Base-by-base conservation (phyloP, 2,888 invertebrate species). In the Brachynemurus nebulosus region DNA sequence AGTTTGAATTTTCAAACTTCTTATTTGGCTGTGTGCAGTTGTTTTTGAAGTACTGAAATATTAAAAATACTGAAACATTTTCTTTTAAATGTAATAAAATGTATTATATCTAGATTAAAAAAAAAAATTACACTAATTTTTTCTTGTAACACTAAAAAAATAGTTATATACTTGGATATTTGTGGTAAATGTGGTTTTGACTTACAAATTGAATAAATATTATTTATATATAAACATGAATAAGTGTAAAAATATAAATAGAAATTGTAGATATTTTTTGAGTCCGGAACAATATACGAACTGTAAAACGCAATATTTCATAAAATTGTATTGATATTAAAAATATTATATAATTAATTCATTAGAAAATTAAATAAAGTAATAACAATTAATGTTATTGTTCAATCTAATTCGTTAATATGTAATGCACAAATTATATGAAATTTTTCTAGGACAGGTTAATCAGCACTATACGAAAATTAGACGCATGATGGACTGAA, bases 241-340 rank as follows among this genome's bases (percentile, higher is more conserved):
- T 12, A 27, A 27, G 14, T 6, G 14, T 14, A 30, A 30, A 30
- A 27, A 27, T 23, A 23, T 23, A 27, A 30, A 30, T 12, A 30
- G n/a, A 30, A 30, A 30, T 30, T 30, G 30, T 30, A 30, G 30
- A 30, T 30, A 30, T 30, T 30, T 30, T 30, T 30, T 30, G 30
- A 30, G 30, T 30, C 30, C 30, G 14, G 14, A 27, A 30, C 4
- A 12, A 14, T 30, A 30, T 30, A 14, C n/a, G n/a, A 7, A 30
- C 14, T 12, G 14, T 12, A 30, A 30, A 30, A 30, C 30, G 30
- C 30, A 30, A 30, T 30, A 30, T 30, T 30, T 30, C 30, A 4
- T 23, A 7, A 23, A 23, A 23, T n/a, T n/a, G n/a, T n/a, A n/a
- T n/a, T n/a, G n/a, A n/a, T n/a, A n/a, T n/a, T n/a, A n/a, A 36